phyloP scores from a whole-genome alignment of 2,888 invertebrate species.

The Lepidonotus clava region DNA sequence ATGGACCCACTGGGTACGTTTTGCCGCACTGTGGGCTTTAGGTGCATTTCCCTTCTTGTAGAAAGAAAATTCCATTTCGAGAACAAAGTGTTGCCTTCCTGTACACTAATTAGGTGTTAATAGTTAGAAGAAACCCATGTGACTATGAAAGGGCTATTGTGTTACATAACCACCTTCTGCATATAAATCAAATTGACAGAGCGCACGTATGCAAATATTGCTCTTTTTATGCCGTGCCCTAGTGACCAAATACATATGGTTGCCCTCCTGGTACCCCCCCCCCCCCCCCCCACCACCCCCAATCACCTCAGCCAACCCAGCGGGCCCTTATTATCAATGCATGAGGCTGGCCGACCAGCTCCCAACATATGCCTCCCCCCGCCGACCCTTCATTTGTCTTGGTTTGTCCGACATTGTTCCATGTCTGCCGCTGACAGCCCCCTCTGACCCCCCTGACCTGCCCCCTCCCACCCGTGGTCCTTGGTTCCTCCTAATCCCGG shows the following conservation, averaged over 20 bases:
- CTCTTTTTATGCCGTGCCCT: neutral
- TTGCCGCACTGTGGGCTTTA: too few species aligned
- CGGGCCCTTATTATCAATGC: constrained; percentile 11
- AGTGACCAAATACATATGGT: neutral
- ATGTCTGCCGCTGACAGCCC: neutral
- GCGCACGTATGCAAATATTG: too few species aligned
- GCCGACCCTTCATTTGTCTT: constrained; percentile 12
- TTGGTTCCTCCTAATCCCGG: neutral
- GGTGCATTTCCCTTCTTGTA: too few species aligned
- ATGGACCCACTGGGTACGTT: too few species aligned
- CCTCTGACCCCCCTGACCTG: neutral
- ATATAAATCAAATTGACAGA: too few species aligned
- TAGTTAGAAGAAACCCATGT: too few species aligned
- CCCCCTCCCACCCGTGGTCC: neutral
- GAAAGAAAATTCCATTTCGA: too few species aligned
- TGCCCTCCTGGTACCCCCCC: neutral
- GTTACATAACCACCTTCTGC: too few species aligned
- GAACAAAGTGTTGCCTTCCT: too few species aligned
- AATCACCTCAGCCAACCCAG: neutral
- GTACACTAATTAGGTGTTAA: too few species aligned
- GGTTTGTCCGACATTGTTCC: constrained; percentile 28
- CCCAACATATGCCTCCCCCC: constrained; percentile 28
- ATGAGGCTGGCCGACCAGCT: neutral
- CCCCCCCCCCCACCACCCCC: neutral
- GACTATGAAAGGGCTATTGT: too few species aligned